phyloP scores from a whole-genome alignment of 1,140 invertebrate species.

The Zaprionus gabonicus region DNA sequence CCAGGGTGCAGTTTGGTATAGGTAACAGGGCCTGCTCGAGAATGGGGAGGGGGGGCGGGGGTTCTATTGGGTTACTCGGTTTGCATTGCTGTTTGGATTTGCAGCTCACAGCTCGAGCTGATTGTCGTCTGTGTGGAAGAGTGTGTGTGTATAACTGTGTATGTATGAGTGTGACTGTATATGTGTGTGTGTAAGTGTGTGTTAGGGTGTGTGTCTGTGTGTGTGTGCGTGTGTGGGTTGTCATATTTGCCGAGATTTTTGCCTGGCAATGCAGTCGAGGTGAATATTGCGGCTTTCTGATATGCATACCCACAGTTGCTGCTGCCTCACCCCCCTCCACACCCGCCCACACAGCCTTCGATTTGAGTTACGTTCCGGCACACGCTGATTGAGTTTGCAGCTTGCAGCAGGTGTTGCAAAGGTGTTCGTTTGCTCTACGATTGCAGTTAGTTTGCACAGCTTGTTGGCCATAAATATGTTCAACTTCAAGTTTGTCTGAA shows the following conservation, averaged over 20 bases:
- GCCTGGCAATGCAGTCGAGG: slow-evolving; percentile 19
- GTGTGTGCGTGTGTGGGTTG: neutral
- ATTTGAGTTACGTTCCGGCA: slow-evolving; percentile 1
- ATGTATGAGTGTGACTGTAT: neutral
- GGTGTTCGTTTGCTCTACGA: neutral
- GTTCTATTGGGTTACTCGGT: slow-evolving; percentile 15
- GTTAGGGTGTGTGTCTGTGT: slow-evolving; percentile 3
- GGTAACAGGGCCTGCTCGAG: slow-evolving; percentile 22
- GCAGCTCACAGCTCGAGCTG: slow-evolving; percentile 12
- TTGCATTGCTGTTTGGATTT: slow-evolving; percentile 28
- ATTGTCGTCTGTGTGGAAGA: slow-evolving; percentile 28
- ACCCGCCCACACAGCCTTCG: neutral
- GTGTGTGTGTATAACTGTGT: slow-evolving; percentile 6
- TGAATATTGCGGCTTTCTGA: slow-evolving; percentile 35
- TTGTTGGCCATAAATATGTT: no score
- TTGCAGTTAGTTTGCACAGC: neutral
- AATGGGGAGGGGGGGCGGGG: neutral
- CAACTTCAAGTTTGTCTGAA: no score
- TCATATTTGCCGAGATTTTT: slow-evolving; percentile 45
- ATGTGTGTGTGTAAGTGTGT: slow-evolving; percentile 6
- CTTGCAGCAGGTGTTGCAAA: neutral
- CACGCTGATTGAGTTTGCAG: neutral
- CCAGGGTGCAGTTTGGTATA: slow-evolving; percentile 4
- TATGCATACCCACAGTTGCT: slow-evolving; percentile 10
- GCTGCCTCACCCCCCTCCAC: neutral